Evolutionary conservation across 1,140 invertebrate species (phyloP), one percentile per base, ranked within the genome.

Genomic region (Euwallacea similis): DNA sequence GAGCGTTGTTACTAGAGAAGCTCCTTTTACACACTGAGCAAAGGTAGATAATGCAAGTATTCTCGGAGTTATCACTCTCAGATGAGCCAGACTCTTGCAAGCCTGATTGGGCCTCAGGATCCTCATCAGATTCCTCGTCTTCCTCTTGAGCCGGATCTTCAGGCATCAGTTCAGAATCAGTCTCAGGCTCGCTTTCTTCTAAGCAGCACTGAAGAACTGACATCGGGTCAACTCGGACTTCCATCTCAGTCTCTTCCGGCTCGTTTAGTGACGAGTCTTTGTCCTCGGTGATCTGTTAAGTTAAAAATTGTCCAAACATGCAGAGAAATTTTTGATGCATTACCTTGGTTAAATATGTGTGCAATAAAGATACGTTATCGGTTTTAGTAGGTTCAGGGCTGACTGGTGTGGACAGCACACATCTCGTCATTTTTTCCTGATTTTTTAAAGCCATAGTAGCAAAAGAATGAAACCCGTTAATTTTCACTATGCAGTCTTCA

Each of bases 201-300:
- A 70, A 44, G 41, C 69, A 74, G 69, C 82, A 86, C 62, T 85
- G 83, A 21, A 88, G 79, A 79, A 87, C 85, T 69, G 86, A 76
- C 86, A 87, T 88, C 11, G 86, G 86, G 76, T 88, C 86, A 7
- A 88, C 81, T 71, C 84, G 84, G 0, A 88, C 86, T 80, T 88
- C 86, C 81, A 88, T 84, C 80, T 87, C 85, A 64, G 85, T 86
- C 80, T 78, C 79, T 71, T 74, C 70, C 47, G 66, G 41, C 13
- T 76, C 73, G 43, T 54, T 50, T 33, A 33, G 4, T 1, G 21
- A 4, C 4, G 21, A 33, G 21, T 33, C 21, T 33, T 33, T 33
- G 21, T 33, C 21, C 21, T 33, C 21, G 21, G 21, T 33, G 21
- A 33, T 33, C 21, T 33, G 21, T 33, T 33, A 33, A 33, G 21